Evolutionary conservation across 2,113 vertebrate genomes (phyloP).

Genomic region (Pithys albifrons): DNA sequence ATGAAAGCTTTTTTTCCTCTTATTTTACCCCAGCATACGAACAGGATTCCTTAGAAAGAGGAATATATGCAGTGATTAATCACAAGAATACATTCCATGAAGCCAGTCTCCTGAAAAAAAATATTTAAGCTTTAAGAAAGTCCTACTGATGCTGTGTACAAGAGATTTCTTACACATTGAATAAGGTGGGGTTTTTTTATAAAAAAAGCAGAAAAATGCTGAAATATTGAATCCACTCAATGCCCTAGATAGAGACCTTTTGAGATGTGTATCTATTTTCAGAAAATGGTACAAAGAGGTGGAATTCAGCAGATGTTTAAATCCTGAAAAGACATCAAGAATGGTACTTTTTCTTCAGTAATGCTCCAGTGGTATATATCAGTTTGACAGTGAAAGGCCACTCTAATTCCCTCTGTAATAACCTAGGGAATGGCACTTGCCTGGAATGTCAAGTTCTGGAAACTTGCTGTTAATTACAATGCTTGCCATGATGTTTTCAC

Average conservation of each 20-base stretch:
- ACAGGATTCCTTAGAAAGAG: not conserved
- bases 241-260: not conserved
- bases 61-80: not conserved
- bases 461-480: slow-evolving; percentile 76
- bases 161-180: not conserved
- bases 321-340: slow-evolving; percentile 50
- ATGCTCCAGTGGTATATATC: slow-evolving; percentile 54
- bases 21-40: not conserved
- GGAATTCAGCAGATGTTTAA: slow-evolving; percentile 58
- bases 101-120: not conserved
- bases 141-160: not conserved
- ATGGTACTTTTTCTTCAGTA: slow-evolving; percentile 49
- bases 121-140: not conserved
- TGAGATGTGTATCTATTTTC: slow-evolving; percentile 47
- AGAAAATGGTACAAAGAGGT: slow-evolving; percentile 58
- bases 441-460: slow-evolving; percentile 70
- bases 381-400: slow-evolving; percentile 73
- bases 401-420: slow-evolving; percentile 71
- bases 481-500: slow-evolving; percentile 67
- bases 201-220: not conserved
- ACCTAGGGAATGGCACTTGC: slow-evolving; percentile 73
- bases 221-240: not conserved
- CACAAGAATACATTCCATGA: not conserved
- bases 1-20: not conserved
- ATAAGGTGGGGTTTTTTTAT: not conserved